phyloP scores from a whole-genome alignment of 2,797 vertebrate genomes.

The Orientallactaga sibirica region DNA sequence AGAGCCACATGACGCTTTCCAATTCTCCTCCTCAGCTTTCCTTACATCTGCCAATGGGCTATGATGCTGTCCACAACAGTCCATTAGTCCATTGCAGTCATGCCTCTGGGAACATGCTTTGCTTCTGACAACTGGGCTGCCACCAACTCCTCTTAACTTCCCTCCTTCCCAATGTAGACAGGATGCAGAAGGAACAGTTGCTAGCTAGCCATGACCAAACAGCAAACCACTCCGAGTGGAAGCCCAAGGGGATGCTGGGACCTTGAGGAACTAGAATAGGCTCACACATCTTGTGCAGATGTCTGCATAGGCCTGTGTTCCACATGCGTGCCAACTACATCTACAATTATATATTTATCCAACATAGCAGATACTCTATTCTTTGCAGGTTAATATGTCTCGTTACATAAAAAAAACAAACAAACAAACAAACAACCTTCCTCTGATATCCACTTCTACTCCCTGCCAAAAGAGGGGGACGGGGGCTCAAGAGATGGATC shows the following conservation, averaged over 20 bases:
- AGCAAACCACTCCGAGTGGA: neutral
- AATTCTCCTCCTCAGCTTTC: neutral
- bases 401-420: slow-evolving; percentile 32
- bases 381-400: neutral
- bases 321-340: neutral
- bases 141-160: neutral
- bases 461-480: neutral
- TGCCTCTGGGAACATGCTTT: neutral
- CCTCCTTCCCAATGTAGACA: neutral
- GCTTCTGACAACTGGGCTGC: neutral
- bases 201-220: neutral
- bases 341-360: neutral
- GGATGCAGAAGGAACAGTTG: neutral
- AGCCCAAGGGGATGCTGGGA: neutral
- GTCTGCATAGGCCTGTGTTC: neutral
- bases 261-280: neutral
- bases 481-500: no score
- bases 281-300: neutral
- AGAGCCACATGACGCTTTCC: neutral
- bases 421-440: neutral
- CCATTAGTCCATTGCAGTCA: neutral
- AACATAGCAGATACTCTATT: slow-evolving; percentile 15
- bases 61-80: neutral
- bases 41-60: neutral
- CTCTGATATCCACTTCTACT: fast-evolving